A percentile compares a stretch with the other conserved stretches of the same genome.
phyloP scores from a whole-genome alignment of 2,113 vertebrate species.

The Tor tambroides region DNA sequence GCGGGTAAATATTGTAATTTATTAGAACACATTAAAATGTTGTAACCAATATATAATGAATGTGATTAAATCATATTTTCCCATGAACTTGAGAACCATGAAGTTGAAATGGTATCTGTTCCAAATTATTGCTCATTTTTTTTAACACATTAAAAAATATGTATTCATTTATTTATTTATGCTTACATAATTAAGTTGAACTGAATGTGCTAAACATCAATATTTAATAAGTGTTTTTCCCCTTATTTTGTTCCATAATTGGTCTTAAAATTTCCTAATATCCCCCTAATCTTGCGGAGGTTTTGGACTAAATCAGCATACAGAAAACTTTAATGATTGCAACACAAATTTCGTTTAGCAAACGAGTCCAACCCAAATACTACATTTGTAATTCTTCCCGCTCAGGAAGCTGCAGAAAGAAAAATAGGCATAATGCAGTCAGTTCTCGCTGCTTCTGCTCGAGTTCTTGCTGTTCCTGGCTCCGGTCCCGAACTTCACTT shows the following conservation, averaged over 20 bases:
- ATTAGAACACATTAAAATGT: too few relatives aligned
- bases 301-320: not conserved
- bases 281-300: not conserved
- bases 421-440: not conserved
- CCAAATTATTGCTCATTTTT: not conserved
- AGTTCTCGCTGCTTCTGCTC: not conserved
- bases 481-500: not conserved
- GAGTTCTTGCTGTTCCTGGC: slow-evolving; percentile 10
- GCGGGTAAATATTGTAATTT: too few relatives aligned
- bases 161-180: too few relatives aligned
- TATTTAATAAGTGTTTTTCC: too few relatives aligned
- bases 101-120: too few relatives aligned
- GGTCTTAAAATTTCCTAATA: not conserved
- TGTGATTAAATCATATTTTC: too few relatives aligned
- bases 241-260: not conserved
- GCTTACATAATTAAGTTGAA: not conserved
- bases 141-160: too few relatives aligned
- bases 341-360: not conserved
- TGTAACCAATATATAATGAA: too few relatives aligned
- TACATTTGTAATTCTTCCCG: not conserved
- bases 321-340: not conserved
- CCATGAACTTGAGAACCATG: too few relatives aligned
- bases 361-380: not conserved
- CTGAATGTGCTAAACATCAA: not conserved
- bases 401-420: not conserved